A percentile compares a stretch with the other conserved stretches of the same genome.
Conservation (phyloP, 2,888 invertebrate genomes). For the Caprella mutica region DNA sequence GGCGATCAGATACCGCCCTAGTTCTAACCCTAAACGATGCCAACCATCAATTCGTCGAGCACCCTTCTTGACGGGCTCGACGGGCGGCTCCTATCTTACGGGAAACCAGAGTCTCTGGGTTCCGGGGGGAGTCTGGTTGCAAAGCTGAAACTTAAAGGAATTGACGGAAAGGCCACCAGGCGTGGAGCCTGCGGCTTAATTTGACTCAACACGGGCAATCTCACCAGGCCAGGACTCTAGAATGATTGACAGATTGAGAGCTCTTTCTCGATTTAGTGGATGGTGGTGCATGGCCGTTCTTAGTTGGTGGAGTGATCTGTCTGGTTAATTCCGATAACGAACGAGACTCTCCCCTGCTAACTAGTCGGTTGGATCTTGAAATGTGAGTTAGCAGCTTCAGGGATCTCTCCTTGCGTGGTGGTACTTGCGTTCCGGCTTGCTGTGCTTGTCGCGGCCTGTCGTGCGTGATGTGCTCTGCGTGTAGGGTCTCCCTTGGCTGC, state of each 20-base stretch:
- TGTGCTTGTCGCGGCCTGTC: too few relatives aligned
- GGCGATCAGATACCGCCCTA: conserved; percentile 57
- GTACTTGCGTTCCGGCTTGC: too few relatives aligned
- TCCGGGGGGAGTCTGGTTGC: conserved; percentile 54
- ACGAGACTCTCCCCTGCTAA: conserved; percentile 54
- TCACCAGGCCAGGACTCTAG: conserved; percentile 53
- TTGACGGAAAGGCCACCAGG: conserved; percentile 53
- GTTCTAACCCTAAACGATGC: conserved; percentile 55
- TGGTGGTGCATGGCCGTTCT: conserved; percentile 60
- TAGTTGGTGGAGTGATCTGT: conserved; percentile 61
- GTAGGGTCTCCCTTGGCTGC: too few relatives aligned
- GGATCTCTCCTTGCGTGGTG: too few relatives aligned
- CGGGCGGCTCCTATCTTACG: too few relatives aligned
- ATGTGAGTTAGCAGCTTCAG: conserved; percentile 40
- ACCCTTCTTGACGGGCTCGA: conserved; percentile 50
- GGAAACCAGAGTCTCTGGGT: conserved; percentile 54
- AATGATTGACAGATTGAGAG: conserved; percentile 59
- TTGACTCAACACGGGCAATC: conserved; percentile 52
- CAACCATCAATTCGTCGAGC: conserved; percentile 52
- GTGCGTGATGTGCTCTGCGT: too few relatives aligned
- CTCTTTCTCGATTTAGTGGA: conserved; percentile 44
- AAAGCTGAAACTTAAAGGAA: conserved; percentile 53
- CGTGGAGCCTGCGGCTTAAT: conserved; percentile 62
- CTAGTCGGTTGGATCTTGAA: conserved; percentile 41
- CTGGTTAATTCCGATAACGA: conserved; percentile 64